phyloP scores from a whole-genome alignment of 2,888 invertebrate species.

The Chamaedrilus cognettii region DNA sequence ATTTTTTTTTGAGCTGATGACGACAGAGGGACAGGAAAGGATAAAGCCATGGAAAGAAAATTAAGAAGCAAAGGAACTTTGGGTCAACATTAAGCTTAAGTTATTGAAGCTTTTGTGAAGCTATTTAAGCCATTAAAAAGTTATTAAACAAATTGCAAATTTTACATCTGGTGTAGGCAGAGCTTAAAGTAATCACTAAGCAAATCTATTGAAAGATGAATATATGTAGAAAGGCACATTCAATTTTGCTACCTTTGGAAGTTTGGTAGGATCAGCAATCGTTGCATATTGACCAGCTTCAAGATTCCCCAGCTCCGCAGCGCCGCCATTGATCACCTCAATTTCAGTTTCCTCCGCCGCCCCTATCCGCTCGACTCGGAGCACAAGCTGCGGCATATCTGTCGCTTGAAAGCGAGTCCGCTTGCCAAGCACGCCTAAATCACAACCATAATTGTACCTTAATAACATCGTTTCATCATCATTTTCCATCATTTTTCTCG shows the following conservation, averaged over 20 bases:
- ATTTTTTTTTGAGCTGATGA: too few relatives aligned
- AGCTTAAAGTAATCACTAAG: too few relatives aligned
- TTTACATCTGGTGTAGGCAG: too few relatives aligned
- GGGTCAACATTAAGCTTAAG: too few relatives aligned
- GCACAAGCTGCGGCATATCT: conserved; percentile 78
- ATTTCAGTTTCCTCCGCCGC: background rate
- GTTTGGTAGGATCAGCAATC: too few relatives aligned
- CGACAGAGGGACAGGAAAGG: too few relatives aligned
- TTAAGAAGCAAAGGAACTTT: too few relatives aligned
- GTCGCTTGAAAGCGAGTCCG: conserved; percentile 87
- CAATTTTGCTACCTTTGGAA: conserved; percentile 14
- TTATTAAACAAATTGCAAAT: too few relatives aligned
- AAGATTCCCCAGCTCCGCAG: background rate
- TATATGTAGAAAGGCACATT: background rate
- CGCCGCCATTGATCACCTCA: background rate
- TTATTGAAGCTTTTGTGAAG: too few relatives aligned
- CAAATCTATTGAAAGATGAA: background rate
- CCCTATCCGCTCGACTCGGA: conserved; percentile 64
- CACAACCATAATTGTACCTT: background rate
- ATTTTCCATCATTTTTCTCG: too few relatives aligned
- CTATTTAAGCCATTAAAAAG: too few relatives aligned
- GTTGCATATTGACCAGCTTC: background rate
- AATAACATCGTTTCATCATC: background rate
- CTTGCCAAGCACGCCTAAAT: conserved; percentile 75
- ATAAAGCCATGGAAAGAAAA: too few relatives aligned